phyloP scores from a whole-genome alignment of 1,140 invertebrate species.

The Sipha flava region DNA sequence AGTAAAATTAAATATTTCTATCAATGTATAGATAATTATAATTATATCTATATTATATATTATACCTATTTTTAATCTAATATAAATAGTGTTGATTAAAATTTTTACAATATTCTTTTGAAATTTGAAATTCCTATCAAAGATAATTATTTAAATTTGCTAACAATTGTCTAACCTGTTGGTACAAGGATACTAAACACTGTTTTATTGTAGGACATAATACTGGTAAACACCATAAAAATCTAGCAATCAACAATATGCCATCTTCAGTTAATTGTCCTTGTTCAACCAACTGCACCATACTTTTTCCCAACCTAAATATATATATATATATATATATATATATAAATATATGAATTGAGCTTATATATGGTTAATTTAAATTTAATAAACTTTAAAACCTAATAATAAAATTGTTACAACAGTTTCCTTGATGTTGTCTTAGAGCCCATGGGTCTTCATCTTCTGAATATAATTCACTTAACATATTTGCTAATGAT shows the following conservation, averaged over 20 bases:
- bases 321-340: no score
- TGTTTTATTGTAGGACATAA: conserved; percentile 18
- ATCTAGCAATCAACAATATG: conserved; percentile 11
- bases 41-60: no score
- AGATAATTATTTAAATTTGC: no score
- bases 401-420: conserved; percentile 4
- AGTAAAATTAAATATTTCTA: no score
- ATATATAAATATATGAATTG: no score
- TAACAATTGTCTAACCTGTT: background rate
- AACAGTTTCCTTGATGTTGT: conserved; percentile 6
- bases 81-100: no score
- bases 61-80: no score
- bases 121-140: no score
- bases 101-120: no score
- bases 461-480: background rate
- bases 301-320: background rate
- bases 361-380: no score
- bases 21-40: no score
- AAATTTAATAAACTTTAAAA: background rate
- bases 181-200: conserved; percentile 7
- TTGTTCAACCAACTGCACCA: conserved; percentile 6
- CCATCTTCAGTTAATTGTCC: background rate
- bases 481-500: background rate
- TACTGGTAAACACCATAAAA: conserved; percentile 9
- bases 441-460: background rate